phyloP scores from a whole-genome alignment of 2,888 invertebrate species.

The Melanargia galathea region DNA sequence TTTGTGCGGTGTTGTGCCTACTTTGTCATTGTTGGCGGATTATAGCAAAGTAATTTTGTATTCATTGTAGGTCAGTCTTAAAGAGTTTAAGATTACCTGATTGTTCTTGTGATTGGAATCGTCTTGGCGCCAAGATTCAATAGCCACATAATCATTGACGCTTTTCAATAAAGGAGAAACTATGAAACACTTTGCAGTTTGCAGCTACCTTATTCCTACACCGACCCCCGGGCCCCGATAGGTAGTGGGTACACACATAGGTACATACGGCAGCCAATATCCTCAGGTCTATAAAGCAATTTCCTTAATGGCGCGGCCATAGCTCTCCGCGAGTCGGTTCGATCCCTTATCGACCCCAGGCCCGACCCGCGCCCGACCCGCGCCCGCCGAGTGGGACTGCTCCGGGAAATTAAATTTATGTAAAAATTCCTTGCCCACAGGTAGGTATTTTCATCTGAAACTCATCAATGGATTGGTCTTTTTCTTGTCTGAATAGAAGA shows the following conservation, averaged over 20 bases:
- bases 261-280: constrained; percentile 42
- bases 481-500: neutral
- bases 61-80: too few relatives aligned
- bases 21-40: too few relatives aligned
- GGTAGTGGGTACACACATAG: neutral
- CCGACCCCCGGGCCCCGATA: constrained; percentile 19
- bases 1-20: too few relatives aligned
- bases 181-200: too few relatives aligned
- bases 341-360: constrained; percentile 52
- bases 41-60: too few relatives aligned
- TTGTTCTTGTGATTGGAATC: too few relatives aligned
- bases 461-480: constrained; percentile 8
- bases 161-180: too few relatives aligned
- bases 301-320: constrained; percentile 72
- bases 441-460: constrained; percentile 14
- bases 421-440: constrained; percentile 30
- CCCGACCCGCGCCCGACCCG: constrained; percentile 7
- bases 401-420: constrained; percentile 40
- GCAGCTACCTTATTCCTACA: too few relatives aligned
- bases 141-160: too few relatives aligned
- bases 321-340: constrained; percentile 54
- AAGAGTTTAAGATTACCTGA: too few relatives aligned
- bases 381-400: constrained; percentile 19
- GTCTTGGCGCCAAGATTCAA: too few relatives aligned
- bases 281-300: constrained; percentile 68